A percentile compares a stretch with the other conserved stretches of the same genome.
Conservation (phyloP, 2,888 invertebrate genomes). For the Poecilus cupreus region DNA sequence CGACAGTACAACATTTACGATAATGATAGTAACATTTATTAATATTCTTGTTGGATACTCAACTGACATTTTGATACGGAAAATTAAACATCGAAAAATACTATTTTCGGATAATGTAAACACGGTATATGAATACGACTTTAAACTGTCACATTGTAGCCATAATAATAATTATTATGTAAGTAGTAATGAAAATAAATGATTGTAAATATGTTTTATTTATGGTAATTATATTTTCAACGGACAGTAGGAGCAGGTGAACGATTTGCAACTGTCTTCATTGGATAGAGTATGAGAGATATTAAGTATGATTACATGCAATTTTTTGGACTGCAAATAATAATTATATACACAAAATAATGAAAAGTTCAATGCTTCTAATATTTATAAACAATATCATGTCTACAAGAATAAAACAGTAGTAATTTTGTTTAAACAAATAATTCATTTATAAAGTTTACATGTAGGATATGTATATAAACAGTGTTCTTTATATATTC, state of each 20-base stretch:
- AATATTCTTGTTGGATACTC: neutral
- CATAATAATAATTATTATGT: too few relatives aligned
- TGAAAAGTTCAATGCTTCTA: slow-evolving; percentile 18
- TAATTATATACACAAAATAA: too few relatives aligned
- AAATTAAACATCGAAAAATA: too few relatives aligned
- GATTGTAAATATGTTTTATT: neutral
- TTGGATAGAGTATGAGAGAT: too few relatives aligned
- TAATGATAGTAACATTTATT: slow-evolving; percentile 8
- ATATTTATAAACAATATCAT: neutral
- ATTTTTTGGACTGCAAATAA: too few relatives aligned
- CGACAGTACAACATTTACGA: slow-evolving; percentile 1
- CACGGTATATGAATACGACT: too few relatives aligned
- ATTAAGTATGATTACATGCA: too few relatives aligned
- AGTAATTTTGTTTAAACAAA: slow-evolving; percentile 8
- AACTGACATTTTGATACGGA: neutral
- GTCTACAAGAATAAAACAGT: neutral
- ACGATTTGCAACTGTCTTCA: too few relatives aligned
- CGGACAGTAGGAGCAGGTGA: too few relatives aligned
- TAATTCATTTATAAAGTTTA: neutral
- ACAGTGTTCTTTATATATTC: slow-evolving; percentile 1
- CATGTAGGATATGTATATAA: neutral
- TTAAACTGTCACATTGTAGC: too few relatives aligned
- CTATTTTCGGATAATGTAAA: too few relatives aligned
- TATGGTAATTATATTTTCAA: too few relatives aligned
- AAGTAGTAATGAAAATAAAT: neutral